Percentiles rank a stretch among this genome's conserved stretches.
Evolutionary conservation across 1,140 invertebrate species (phyloP).

Genomic region (Drosophila jambulina): DNA sequence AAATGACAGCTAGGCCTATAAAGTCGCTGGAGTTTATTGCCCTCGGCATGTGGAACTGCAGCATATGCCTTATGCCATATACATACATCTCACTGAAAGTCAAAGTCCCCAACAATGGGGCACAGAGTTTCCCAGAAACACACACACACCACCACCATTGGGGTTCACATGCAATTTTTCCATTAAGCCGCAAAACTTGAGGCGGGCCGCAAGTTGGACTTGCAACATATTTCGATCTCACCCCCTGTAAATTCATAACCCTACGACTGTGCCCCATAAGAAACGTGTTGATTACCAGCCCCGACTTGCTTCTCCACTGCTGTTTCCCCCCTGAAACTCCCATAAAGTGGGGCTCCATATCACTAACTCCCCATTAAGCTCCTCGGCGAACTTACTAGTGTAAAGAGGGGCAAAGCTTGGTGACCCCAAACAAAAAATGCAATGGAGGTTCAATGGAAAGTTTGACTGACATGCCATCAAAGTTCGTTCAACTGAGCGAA

Average conservation of each 20-base stretch:
- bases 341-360: constrained; percentile 40
- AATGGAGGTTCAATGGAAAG: constrained; percentile 13
- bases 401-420: constrained; percentile 4
- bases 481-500: constrained; percentile 67
- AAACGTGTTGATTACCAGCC: constrained; percentile 70
- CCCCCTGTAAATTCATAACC: constrained; percentile 14
- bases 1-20: constrained; percentile 16
- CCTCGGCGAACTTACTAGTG: constrained; percentile 43
- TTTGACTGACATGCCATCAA: constrained; percentile 56
- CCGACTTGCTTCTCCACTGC: not conserved
- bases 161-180: constrained; percentile 76
- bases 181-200: constrained; percentile 56
- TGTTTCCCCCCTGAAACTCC: constrained; percentile 1
- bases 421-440: constrained; percentile 61
- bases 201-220: constrained; percentile 39
- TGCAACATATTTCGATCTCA: constrained; percentile 42
- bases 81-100: constrained; percentile 11
- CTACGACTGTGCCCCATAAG: constrained; percentile 14
- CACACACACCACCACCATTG: constrained; percentile 11
- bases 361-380: constrained; percentile 49
- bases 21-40: constrained; percentile 25
- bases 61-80: not conserved
- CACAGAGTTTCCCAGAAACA: constrained; percentile 52
- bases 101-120: constrained; percentile 35
- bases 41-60: constrained; percentile 27